Base-by-base conservation (phyloP, 1,140 invertebrate species). In the Drosophila ogumai region DNA sequence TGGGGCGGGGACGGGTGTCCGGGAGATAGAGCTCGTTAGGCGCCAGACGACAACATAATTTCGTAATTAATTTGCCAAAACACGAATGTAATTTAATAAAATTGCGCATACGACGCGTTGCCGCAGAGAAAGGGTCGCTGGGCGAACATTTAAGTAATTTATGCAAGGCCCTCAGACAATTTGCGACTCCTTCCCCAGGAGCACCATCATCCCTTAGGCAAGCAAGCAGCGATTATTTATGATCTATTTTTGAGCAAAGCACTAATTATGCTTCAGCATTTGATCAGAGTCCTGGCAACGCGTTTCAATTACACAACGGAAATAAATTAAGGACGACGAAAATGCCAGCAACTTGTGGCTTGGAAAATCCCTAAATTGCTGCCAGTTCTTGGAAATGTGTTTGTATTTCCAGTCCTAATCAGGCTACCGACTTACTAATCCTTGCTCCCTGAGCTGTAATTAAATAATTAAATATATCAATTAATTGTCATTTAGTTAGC, bases 61-160 rank as follows among this genome's bases (percentile, higher is more conserved):
- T 90, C 75, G 81, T 90, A 90, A 90, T 90, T 90, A 90, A 90
- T 90, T 90, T 90, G 85, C 85, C 81, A 85, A 90, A 90, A 90
- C 85, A 90, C 85, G 85, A 90, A 90, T 86, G 85, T 90, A 90
- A 90, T 90, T 90, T 90, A 90, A 90, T 88, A 90, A 90, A 90
- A 90, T 90, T 88, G 85, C 85, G 85, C 74, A 88, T 88, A 90
- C 85, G 85, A 82, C 85, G 74, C 86, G 77, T 67, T 80, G 84
- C 49, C 46, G 44, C 49, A 22, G 15, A 34, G 66, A 65, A 64
- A 40, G 58, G 58, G 59, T 57, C 50, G 61, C 50, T 7, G 34
- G 40, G 49, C 32, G 57, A 82, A 79, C 79, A 86, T 87, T 86
- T 82, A 87, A 72, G 82, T 86, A 86, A 86, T 86, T 82, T 86